Base-by-base conservation (phyloP, 2,113 vertebrate species). In the Thinocorus orbignyianus region DNA sequence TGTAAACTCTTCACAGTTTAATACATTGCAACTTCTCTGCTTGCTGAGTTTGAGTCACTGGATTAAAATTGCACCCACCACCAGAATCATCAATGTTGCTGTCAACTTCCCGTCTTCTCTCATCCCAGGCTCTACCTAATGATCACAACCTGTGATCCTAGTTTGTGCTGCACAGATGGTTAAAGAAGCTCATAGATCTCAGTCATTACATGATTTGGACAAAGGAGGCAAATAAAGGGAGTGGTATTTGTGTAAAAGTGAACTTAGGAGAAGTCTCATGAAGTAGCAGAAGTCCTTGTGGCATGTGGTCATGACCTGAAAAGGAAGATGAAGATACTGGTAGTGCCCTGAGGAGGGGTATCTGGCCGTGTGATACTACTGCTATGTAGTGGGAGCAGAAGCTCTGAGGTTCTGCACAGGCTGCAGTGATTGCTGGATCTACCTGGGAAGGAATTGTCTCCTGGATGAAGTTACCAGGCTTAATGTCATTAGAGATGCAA, bases 1-100 rank as follows among this genome's bases (percentile, higher is more conserved):
- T 93, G 62, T 93, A 90, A 96, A 96, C 92, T 87, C 52, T 90
- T 95, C 80, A 92, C 90, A 70, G 52, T 95, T 92, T 90, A 97
- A 92, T 96, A 96, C 73, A 76, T 69, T 78, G 91, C 86, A 90
- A 69, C 68, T 90, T 93, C 57, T 72, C 85, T 87, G 77, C 88
- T 92, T 97, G 94, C 91, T 6, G 51, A 70, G 70, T 85, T 86
- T 81, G 88, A 93, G 73, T 92, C 73, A 77, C 81, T 77, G 77
- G 46, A 72, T 92, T 91, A 92, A 93, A 97, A 91, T 62, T 91
- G 86, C 86, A 62, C 70, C 88, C 58, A 12, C 89, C 60, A 81
- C 80, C 77, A 60, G 35, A 81, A 66, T 73, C 48, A 91, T 92
- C 88, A 82, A 46, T 86, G 55, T 72, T 79, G 28, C 69, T 54